These are phyloP conservation scores for Acronicta leporina DNA, from an alignment of 2,888 invertebrate genomes.

Conservation along the genomic window DNA sequence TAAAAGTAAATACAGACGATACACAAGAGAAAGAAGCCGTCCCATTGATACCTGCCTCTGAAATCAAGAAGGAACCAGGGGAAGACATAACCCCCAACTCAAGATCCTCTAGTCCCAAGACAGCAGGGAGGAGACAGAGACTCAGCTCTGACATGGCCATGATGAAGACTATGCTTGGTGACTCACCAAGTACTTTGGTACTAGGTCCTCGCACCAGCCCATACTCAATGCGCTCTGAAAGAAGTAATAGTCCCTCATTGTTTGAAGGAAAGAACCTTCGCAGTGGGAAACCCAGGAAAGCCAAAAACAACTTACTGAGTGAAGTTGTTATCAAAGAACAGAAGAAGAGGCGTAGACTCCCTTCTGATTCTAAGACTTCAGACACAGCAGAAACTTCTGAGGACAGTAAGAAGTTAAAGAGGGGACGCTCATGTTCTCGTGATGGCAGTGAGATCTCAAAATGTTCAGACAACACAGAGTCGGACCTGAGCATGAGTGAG, in stretches of 20 bases:
- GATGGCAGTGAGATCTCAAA: conserved; percentile 90
- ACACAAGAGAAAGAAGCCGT: conserved; percentile 78
- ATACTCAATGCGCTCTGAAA: conserved; percentile 90
- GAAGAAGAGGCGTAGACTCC: conserved; percentile 86
- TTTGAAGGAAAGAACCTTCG: conserved; percentile 89
- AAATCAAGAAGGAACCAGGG: conserved; percentile 84
- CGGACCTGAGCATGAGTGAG: conserved; percentile 90
- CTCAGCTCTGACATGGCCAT: conserved; percentile 84
- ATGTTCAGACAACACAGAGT: conserved; percentile 90
- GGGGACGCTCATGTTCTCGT: conserved; percentile 85
- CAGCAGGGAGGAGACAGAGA: conserved; percentile 79
- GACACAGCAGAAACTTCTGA: conserved; percentile 76
- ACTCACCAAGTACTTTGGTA: conserved; percentile 77
- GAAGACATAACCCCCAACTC: conserved; percentile 81
- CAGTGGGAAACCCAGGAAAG: conserved; percentile 91
- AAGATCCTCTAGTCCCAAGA: conserved; percentile 85
- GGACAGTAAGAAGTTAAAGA: conserved; percentile 81
- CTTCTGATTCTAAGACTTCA: conserved; percentile 87
- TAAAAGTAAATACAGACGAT: conserved; percentile 73
- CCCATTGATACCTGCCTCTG: conserved; percentile 79
- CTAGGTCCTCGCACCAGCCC: conserved; percentile 86
- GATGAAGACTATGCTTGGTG: conserved; percentile 84
- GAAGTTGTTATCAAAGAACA: conserved; percentile 89
- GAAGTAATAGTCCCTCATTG: conserved; percentile 85
- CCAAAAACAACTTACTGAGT: conserved; percentile 87